Base-by-base conservation (phyloP, 2,113 vertebrate genomes). In the Micromys minutus region DNA sequence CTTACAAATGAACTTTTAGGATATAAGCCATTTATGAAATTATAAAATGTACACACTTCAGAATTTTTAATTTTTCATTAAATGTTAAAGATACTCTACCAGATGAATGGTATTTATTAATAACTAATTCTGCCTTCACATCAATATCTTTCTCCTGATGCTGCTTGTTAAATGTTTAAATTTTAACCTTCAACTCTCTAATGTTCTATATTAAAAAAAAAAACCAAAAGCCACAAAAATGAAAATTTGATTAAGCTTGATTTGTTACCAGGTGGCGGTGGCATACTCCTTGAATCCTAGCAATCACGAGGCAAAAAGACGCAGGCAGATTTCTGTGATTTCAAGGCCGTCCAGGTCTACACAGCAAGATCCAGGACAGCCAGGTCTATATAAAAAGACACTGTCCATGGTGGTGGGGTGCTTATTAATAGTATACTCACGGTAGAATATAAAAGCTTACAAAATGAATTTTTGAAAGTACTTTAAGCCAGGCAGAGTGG, bases 81-180 rank as follows among this genome's bases (percentile, higher is more conserved):
- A 84, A 80, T 34, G 45, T 69, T 85, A 91, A 91, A 93, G 74
- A 42, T 9, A 83, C 91, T 89, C 12, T 21, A 89, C 39, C n/a
- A 95, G 21, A 45, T 69, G 65, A 88, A 75, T 81, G 86, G 76
- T 10, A 91, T 93, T 59, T 72, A 67, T 75, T n/a, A 93, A 88
- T n/a, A 93, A 88, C 50, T 31, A 93, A 91, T 87, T 93, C 65
- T 74, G 39, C 7, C 77, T 26, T 85, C 39, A 1, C 83, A 93
- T 29, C 1, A 85, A 45, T 22, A 65, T 24, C 12, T 50, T 52
- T 90, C 22, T 90, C 74, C 10, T 65, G 11, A 91, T 34, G 31
- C 55, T 77, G 36, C 19, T 22, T 81, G n/a, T 57, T 24, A 57
- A 57, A 57, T 17, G 47, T 77, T 77, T 77, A 77, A 31, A 50